A percentile compares a stretch with the other conserved stretches of the same genome.
Evolutionary conservation across 2,888 invertebrate species (phyloP).

Genomic region (Siphlonurus alternatus): DNA sequence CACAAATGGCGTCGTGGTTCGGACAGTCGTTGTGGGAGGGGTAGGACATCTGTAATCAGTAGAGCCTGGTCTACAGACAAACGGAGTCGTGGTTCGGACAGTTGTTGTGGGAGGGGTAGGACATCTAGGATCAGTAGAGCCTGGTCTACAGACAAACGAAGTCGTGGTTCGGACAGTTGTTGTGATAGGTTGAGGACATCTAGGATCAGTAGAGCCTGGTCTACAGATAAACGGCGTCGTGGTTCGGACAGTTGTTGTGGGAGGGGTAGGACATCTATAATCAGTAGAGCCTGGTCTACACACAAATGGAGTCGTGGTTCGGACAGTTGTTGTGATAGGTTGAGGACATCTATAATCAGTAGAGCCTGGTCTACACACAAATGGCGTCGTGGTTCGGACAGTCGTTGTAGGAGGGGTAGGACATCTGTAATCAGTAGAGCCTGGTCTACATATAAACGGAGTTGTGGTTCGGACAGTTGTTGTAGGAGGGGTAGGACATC

Average conservation of each 20-base stretch:
- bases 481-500: constrained; percentile 21
- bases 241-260: constrained; percentile 8
- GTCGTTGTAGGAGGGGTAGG: constrained; percentile 19
- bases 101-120: constrained; percentile 21
- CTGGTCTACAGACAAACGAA: constrained; percentile 21
- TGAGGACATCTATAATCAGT: constrained; percentile 25
- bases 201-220: constrained; percentile 20
- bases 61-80: constrained; percentile 14
- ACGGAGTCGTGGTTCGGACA: constrained; percentile 14
- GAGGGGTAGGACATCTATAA: constrained; percentile 16
- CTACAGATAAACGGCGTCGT: constrained; percentile 16
- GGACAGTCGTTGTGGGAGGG: constrained; percentile 20
- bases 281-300: constrained; percentile 18
- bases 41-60: constrained; percentile 18
- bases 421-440: constrained; percentile 22
- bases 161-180: constrained; percentile 14
- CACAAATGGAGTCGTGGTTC: constrained; percentile 11
- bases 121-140: constrained; percentile 22
- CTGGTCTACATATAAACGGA: constrained; percentile 15
- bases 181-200: constrained; percentile 21
- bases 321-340: constrained; percentile 18
- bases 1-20: constrained; percentile 16
- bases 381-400: constrained; percentile 16
- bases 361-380: constrained; percentile 14
- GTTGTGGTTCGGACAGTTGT: constrained; percentile 19